Base-by-base conservation (phyloP, 2,797 vertebrate species). In the Cuniculus paca region DNA sequence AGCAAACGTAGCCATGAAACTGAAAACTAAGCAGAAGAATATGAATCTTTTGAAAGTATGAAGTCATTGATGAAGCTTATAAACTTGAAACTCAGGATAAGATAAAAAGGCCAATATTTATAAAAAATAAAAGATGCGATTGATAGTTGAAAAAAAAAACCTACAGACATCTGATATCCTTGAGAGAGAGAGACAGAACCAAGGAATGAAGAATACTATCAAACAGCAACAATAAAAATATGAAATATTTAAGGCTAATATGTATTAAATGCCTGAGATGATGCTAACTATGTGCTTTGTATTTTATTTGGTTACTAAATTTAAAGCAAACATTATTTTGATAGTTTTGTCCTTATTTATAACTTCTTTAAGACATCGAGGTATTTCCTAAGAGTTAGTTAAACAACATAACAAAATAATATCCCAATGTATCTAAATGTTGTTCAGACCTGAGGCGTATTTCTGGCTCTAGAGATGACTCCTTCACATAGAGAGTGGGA, bases 261-360 rank as follows among this genome's bases (percentile, higher is more conserved):
- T 72, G 22, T 42, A 28, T 45, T 31, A 45, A 45, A 48, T 48
- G 42, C 72, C 72, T 72, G 45, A 13, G 11, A 74, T 45, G 39
- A 42, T 45, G 14, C 70, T 24, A 16, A 16, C 61, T n/a, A 26
- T 45, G 24, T 26, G 39, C 24, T 74, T 39, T 74, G 70, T 16
- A 7, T 28, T 74, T 45, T 74, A 45, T 42, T 28, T 74, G 39
- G 39, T 72, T 45, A 45, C 12, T 28, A 26, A 74, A 39, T 70
- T 39, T 72, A 72, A 72, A 72, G 36, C 20, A 72, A 72, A 72
- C 22, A 72, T 24, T 39, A 48, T 45, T 28, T 60, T 42, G 56
- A 81, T 60, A 11, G 28, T 42, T 60, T 60, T 42, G 22, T 79
- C 65, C 91, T 72, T 75, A 78, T 86, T 92, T 94, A 74, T 82